Evolutionary conservation across 2,113 vertebrate species (phyloP).

Genomic region (Actenoides lindsayi): DNA sequence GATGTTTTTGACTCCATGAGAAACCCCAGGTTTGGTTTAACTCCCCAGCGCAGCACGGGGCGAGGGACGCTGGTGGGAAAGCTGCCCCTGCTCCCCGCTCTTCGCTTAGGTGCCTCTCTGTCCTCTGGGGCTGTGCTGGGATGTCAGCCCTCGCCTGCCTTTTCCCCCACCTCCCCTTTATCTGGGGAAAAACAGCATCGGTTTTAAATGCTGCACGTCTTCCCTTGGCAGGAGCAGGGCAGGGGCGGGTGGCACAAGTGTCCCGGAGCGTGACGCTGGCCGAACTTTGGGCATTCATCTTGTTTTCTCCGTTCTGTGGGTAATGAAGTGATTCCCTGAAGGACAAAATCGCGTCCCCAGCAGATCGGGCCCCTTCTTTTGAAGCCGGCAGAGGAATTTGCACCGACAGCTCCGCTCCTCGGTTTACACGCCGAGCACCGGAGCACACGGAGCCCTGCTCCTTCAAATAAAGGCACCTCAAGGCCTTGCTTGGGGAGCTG

Average conservation of each 20-base stretch:
- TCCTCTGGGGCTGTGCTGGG: neutral
- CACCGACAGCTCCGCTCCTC: accelerated
- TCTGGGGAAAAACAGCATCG: neutral
- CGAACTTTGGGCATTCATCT: neutral
- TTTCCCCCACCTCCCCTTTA: neutral
- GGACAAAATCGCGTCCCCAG: neutral
- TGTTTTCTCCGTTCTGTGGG: neutral
- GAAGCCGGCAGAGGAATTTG: neutral
- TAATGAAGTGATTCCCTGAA: neutral
- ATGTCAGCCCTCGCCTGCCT: neutral
- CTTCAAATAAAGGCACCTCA: neutral
- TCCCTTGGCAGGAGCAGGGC: neutral
- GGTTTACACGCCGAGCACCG: neutral
- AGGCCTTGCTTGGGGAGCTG: neutral
- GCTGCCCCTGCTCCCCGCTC: neutral
- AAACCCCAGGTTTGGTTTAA: neutral
- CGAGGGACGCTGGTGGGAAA: neutral
- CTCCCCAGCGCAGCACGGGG: neutral
- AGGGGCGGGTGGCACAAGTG: neutral
- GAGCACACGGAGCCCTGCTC: neutral
- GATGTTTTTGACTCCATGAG: neutral
- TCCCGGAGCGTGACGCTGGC: neutral
- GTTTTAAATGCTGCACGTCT: neutral
- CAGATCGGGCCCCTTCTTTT: neutral
- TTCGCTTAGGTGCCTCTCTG: neutral